Evolutionary conservation across 1,140 invertebrate species (phyloP), one percentile per base, ranked within the genome.

Genomic region (Drosophila repletoides): DNA sequence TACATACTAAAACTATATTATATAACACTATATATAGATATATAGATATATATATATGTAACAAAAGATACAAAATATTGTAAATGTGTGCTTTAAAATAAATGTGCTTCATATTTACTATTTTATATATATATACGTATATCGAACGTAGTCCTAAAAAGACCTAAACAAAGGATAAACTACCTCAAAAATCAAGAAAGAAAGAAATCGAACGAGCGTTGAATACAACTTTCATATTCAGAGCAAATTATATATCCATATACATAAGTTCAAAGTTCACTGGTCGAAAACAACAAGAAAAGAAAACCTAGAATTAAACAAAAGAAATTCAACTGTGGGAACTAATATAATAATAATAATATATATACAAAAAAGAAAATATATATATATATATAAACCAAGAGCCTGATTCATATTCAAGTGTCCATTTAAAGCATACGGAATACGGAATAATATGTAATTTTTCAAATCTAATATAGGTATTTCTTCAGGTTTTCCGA

Each of bases 1-100:
- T 45, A 61, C 41, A 65, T 63, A 65, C 38, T 68, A 68, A 66
- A 29, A 29, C n/a, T 46, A 34, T 46, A 61, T 55, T 34, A 33
- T n/a, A n/a, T n/a, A n/a, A n/a, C n/a, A n/a, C n/a, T n/a, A n/a
- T n/a, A n/a, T n/a, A n/a, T n/a, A n/a, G n/a, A 51, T 21, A 34
- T 4, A 45, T 46, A 19, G 12, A 41, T n/a, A 65, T 46, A 48
- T 22, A 24, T 33, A 14, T 6, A 34, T 15, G 22, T 9, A 58
- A 61, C 74, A 87, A 76, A 70, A 63, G 55, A 76, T 80, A 80
- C 63, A 38, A 48, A 66, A 51, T 58, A 86, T 72, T 64, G 72
- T 87, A 76, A 86, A 81, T 87, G 81, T 87, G 81, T 87, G 81
- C 81, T 87, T 87, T 87, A 87, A n/a, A 67, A 67, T 87, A 81